A percentile compares a stretch with the other conserved stretches of the same genome.
Conservation (phyloP, 2,113 vertebrate species). For the Protobothrops flavoviridis region DNA sequence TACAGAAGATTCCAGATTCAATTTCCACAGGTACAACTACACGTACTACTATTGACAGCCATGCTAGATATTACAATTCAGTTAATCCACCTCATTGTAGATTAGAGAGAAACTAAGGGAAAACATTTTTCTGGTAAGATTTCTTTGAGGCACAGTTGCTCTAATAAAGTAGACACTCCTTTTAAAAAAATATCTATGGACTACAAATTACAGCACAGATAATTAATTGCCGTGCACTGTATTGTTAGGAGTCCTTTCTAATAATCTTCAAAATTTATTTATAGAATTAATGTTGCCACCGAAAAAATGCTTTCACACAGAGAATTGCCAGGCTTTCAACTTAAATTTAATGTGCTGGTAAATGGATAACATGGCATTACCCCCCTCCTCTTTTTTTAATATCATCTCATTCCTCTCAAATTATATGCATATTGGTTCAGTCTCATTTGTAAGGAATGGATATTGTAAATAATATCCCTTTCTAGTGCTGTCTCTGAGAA, state of each 20-base stretch:
- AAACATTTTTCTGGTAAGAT: not conserved
- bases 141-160: not conserved
- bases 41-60: not conserved
- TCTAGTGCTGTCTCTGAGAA: not conserved
- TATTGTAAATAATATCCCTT: not conserved
- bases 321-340: not conserved
- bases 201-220: not conserved
- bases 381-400: not conserved
- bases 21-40: not conserved
- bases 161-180: not conserved
- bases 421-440: not conserved
- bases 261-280: not conserved
- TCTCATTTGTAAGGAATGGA: not conserved
- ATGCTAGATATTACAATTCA: not conserved
- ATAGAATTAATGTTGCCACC: constrained; percentile 1
- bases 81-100: not conserved
- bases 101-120: not conserved
- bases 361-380: not conserved
- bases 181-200: not conserved
- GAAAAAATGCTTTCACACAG: not conserved
- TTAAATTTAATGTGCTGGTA: not conserved
- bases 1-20: not conserved
- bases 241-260: constrained; percentile 7
- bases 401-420: not conserved
- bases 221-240: not conserved